A percentile compares a stretch with the other conserved stretches of the same genome.
These are phyloP conservation scores for Rhodophaea formosa DNA, from an alignment of 2,888 invertebrate genomes.

Conservation along the genomic window DNA sequence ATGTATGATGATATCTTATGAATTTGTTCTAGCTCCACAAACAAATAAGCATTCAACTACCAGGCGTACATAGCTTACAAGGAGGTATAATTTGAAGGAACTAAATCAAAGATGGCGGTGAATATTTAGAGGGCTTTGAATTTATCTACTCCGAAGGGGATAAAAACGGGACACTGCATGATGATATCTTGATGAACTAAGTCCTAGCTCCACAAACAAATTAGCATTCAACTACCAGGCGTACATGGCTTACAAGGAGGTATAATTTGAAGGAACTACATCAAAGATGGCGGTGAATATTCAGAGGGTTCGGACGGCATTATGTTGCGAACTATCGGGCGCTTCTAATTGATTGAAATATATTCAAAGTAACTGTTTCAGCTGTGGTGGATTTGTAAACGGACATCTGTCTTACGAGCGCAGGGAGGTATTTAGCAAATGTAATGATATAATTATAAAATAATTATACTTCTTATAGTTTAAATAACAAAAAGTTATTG, in stretches of 20 bases:
- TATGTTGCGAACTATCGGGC: constrained; percentile 54
- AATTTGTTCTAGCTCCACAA: no score
- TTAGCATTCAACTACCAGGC: constrained; percentile 46
- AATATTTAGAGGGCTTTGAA: constrained; percentile 64
- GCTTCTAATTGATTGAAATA: constrained; percentile 73
- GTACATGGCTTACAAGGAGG: constrained; percentile 10
- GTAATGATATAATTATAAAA: neutral
- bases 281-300: constrained; percentile 72
- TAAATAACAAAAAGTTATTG: no score
- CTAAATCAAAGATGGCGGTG: constrained; percentile 67
- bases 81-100: constrained; percentile 22
- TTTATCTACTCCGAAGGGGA: neutral
- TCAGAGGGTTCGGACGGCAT: constrained; percentile 62
- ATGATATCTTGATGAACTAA: no score
- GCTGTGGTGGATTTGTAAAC: constrained; percentile 40
- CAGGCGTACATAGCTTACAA: constrained; percentile 32
- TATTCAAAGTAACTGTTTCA: constrained; percentile 63
- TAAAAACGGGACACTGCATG: no score
- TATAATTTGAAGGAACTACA: constrained; percentile 37
- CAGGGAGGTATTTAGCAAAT: constrained; percentile 32
- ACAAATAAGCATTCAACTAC: constrained; percentile 39
- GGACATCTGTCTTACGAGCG: constrained; percentile 40
- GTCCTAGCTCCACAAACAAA: neutral
- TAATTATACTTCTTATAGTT: neutral
- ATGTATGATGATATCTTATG: no score